phyloP scores from a whole-genome alignment of 2,113 vertebrate species.

The Cacatua alba region DNA sequence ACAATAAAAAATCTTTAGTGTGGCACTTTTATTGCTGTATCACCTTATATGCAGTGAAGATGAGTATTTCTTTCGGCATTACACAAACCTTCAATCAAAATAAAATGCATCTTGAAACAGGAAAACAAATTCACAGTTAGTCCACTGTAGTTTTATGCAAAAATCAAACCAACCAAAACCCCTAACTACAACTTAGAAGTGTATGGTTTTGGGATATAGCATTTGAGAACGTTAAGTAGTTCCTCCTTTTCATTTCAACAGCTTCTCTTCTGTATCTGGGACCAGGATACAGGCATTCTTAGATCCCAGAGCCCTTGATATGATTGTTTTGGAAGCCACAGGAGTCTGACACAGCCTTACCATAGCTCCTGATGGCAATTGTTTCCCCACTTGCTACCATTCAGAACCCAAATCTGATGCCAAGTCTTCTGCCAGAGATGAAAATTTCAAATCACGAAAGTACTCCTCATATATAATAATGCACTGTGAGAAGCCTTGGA shows the following conservation, averaged over 20 bases:
- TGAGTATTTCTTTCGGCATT: background rate
- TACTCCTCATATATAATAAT: background rate
- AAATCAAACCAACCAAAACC: background rate
- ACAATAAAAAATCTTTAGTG: background rate
- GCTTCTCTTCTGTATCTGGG: background rate
- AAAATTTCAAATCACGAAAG: background rate
- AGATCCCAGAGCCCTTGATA: background rate
- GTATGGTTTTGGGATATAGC: background rate
- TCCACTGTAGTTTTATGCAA: background rate
- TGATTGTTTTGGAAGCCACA: background rate
- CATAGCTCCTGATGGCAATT: background rate
- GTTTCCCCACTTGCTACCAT: background rate
- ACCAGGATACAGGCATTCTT: background rate
- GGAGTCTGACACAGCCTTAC: background rate
- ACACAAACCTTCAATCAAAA: background rate
- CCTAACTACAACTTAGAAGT: background rate
- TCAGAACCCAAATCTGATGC: background rate
- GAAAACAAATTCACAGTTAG: background rate
- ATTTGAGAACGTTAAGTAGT: background rate
- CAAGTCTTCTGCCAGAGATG: background rate
- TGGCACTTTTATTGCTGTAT: background rate
- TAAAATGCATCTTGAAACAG: background rate
- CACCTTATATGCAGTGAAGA: background rate
- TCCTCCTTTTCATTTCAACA: background rate
- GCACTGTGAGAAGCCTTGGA: background rate